Evolutionary conservation across 2,113 vertebrate species (phyloP).

Genomic region (Syngnathoides biaculeatus): DNA sequence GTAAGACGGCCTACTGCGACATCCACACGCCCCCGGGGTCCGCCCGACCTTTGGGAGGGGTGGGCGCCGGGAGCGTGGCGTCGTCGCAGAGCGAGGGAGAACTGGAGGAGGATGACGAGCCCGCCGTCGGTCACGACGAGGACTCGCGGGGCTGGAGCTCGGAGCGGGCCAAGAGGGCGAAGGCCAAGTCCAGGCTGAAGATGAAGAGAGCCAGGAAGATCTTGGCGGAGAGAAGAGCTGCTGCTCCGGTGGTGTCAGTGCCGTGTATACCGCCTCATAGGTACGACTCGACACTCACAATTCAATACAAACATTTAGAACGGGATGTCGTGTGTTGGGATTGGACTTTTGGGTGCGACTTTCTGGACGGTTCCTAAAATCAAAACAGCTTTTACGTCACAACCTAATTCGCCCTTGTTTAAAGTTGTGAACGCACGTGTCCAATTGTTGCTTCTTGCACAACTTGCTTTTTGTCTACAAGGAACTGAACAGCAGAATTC

Average conservation of each 20-base stretch:
- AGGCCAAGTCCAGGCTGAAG: slow-evolving; percentile 95
- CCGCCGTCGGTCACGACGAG: slow-evolving; percentile 86
- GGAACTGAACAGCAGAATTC: not conserved
- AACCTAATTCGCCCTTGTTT: not conserved
- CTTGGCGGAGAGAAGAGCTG: slow-evolving; percentile 92
- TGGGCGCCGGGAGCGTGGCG: slow-evolving; percentile 68
- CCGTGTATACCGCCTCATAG: slow-evolving; percentile 97
- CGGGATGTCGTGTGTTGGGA: not conserved
- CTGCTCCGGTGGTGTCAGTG: slow-evolving; percentile 92
- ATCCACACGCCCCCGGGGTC: slow-evolving; percentile 95
- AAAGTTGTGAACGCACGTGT: not conserved
- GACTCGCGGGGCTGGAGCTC: slow-evolving; percentile 96
- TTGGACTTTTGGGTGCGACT: not conserved
- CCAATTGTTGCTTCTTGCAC: not conserved
- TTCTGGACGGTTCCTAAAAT: not conserved
- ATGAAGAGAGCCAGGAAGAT: slow-evolving; percentile 98
- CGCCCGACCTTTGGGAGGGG: slow-evolving; percentile 69
- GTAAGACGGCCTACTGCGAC: slow-evolving; percentile 97
- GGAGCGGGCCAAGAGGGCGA: slow-evolving; percentile 93
- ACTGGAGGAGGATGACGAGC: slow-evolving; percentile 91
- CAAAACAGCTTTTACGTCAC: not conserved
- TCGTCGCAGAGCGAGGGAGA: slow-evolving; percentile 93
- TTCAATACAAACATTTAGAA: not conserved
- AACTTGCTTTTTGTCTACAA: not conserved
- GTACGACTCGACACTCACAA: slow-evolving; percentile 49